Conservation (phyloP, 2,113 vertebrate species). For the Gadus chalcogrammus region DNA sequence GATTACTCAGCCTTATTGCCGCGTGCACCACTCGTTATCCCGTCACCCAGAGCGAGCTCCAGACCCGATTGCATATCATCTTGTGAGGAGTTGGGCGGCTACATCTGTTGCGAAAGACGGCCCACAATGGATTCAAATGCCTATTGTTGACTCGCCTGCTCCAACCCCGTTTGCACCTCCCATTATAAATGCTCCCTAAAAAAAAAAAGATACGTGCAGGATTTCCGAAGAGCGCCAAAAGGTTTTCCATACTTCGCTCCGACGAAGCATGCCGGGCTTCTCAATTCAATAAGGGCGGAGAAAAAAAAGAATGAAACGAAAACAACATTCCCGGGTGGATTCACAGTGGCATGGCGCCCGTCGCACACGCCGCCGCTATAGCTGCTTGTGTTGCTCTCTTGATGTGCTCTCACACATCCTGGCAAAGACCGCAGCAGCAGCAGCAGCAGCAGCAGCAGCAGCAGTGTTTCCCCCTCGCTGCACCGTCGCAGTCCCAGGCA, state of each 20-base stretch:
- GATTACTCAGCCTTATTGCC: slow-evolving; percentile 31
- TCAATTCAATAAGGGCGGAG: slow-evolving; percentile 62
- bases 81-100: neutral
- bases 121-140: slow-evolving; percentile 15
- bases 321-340: slow-evolving; percentile 33
- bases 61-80: slow-evolving; percentile 4
- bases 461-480: slow-evolving; percentile 41
- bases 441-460: neutral
- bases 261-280: slow-evolving; percentile 70
- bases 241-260: slow-evolving; percentile 67
- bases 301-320: slow-evolving; percentile 38
- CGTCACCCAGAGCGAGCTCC: slow-evolving; percentile 13
- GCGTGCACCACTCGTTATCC: slow-evolving; percentile 27
- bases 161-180: slow-evolving; percentile 33
- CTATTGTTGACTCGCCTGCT: slow-evolving; percentile 21
- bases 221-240: slow-evolving; percentile 41
- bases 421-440: slow-evolving; percentile 33
- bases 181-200: slow-evolving; percentile 41
- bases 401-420: slow-evolving; percentile 68
- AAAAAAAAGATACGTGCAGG: slow-evolving; percentile 33
- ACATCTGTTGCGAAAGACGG: slow-evolving; percentile 7
- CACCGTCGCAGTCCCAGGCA: slow-evolving; percentile 52
- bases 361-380: slow-evolving; percentile 43
- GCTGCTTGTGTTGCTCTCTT: slow-evolving; percentile 70
- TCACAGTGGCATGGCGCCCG: neutral